Evolutionary conservation across 2,888 invertebrate species (phyloP).

Genomic region (Callyntrura sp.): DNA sequence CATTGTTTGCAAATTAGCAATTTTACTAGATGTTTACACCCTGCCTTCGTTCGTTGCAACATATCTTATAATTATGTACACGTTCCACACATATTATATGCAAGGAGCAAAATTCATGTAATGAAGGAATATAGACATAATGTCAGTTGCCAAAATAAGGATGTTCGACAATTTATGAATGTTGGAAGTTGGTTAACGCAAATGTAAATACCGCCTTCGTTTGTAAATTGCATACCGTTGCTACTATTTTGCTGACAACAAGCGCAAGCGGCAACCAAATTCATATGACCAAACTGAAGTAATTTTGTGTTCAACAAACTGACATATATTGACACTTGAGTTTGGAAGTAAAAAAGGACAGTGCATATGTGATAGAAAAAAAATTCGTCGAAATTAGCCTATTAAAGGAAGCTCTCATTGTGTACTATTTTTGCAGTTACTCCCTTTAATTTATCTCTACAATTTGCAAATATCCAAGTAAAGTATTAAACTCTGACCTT

Average conservation of each 20-base stretch:
- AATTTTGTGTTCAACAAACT: neutral
- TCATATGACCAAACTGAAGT: neutral
- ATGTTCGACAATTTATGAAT: conserved; percentile 7
- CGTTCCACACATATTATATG: neutral
- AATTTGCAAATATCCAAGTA: neutral
- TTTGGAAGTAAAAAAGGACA: neutral
- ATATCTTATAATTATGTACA: neutral
- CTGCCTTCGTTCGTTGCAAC: neutral
- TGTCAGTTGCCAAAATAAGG: neutral
- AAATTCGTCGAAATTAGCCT: neutral
- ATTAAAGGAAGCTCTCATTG: neutral
- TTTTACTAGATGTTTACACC: conserved; percentile 3
- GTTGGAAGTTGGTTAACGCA: conserved; percentile 8
- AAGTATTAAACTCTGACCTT: conserved; percentile 68
- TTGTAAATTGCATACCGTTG: neutral
- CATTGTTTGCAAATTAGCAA: neutral
- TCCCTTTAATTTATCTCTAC: neutral
- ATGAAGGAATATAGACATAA: neutral
- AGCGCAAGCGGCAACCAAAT: neutral
- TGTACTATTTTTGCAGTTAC: neutral
- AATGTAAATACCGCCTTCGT: conserved; percentile 41
- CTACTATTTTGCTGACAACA: neutral
- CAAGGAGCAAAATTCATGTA: neutral
- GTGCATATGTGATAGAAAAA: neutral
- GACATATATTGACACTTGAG: conserved; percentile 1